Percentiles rank a stretch among this genome's conserved stretches.
Conservation (phyloP, 1,140 invertebrate species). For the Drosophila rufa region DNA sequence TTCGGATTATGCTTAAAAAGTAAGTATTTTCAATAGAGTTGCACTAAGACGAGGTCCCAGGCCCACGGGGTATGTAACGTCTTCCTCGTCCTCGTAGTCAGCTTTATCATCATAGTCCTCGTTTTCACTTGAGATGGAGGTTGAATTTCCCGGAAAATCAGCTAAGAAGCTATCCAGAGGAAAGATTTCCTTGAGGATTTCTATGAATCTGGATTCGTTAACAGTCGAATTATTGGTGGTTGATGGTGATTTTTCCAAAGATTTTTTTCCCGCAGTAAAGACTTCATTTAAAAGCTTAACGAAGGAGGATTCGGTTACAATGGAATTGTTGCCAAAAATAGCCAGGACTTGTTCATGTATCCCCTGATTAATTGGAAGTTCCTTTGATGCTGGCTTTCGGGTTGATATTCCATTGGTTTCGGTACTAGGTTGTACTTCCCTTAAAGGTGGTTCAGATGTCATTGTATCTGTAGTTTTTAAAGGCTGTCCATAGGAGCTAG, state of each 20-base stretch:
- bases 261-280: not conserved
- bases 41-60: not conserved
- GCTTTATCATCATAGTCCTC: not conserved
- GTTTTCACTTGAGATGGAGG: not conserved
- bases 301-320: not conserved
- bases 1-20: not conserved
- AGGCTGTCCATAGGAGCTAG: not conserved
- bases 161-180: not conserved
- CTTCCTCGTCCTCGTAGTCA: not conserved
- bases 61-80: not conserved
- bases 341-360: not conserved
- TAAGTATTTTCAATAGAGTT: slow-evolving; percentile 2
- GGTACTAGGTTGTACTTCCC: not conserved
- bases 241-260: not conserved
- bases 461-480: not conserved
- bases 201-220: not conserved
- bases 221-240: not conserved
- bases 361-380: not conserved
- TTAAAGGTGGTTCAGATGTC: not conserved
- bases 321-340: not conserved
- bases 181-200: not conserved
- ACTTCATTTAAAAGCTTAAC: not conserved
- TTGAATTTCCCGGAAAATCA: no score
- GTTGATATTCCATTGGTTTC: no score
- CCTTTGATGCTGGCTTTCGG: not conserved